Evolutionary conservation across 2,797 vertebrate species (phyloP).

Genomic region (Alauda arvensis): DNA sequence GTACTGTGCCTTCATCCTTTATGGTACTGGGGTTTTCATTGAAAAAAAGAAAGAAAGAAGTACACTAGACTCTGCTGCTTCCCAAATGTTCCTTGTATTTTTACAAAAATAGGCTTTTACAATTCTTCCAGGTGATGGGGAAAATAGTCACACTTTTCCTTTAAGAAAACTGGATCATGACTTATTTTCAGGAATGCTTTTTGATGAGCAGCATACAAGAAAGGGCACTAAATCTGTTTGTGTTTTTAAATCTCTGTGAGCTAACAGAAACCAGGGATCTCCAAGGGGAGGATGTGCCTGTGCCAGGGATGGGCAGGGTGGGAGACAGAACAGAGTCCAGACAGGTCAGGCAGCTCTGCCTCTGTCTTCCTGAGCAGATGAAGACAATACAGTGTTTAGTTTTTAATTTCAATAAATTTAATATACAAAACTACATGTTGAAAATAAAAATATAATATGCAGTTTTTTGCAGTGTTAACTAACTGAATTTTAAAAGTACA

Average conservation of each 20-base stretch:
- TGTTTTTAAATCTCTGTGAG: background rate
- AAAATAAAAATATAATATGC: constrained; percentile 74
- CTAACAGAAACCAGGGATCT: background rate
- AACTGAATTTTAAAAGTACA: constrained; percentile 75
- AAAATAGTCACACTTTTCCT: constrained; percentile 1
- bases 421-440: constrained; percentile 74
- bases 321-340: background rate
- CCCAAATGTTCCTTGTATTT: background rate
- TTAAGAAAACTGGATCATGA: constrained; percentile 5
- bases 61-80: background rate
- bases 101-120: constrained; percentile 12
- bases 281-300: background rate
- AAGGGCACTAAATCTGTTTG: constrained; percentile 2
- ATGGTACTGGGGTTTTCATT: background rate
- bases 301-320: background rate
- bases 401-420: constrained; percentile 70
- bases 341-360: constrained; percentile 14
- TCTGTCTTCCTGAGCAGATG: constrained; percentile 56
- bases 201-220: background rate
- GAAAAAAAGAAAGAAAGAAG: background rate
- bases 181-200: constrained; percentile 5
- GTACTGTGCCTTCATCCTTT: constrained; percentile 58
- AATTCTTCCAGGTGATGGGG: constrained; percentile 1
- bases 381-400: constrained; percentile 66
- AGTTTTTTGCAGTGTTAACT: constrained; percentile 69